A percentile compares a stretch with the other conserved stretches of the same genome.
phyloP scores from a whole-genome alignment of 2,888 invertebrate species.

The Sesia bembeciformis region DNA sequence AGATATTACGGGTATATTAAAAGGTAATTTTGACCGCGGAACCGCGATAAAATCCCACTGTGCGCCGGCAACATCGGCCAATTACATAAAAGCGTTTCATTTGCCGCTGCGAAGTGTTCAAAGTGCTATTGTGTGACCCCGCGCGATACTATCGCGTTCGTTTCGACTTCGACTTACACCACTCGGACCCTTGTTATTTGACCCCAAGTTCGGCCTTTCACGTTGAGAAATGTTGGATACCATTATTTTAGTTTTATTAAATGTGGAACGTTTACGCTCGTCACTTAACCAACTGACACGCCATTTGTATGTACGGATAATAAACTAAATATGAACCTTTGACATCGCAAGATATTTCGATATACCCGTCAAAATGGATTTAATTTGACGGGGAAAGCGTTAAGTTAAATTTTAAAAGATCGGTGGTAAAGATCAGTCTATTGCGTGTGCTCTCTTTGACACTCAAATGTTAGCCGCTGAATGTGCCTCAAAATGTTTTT shows the following conservation, averaged over 20 bases:
- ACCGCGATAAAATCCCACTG: conserved; percentile 14
- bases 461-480: no score
- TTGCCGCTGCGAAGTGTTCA: conserved; percentile 49
- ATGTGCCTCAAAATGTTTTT: no score
- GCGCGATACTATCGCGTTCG: conserved; percentile 36
- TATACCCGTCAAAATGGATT: no score
- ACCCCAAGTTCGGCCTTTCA: neutral
- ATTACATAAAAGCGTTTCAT: conserved; percentile 57
- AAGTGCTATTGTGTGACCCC: conserved; percentile 59
- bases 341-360: no score
- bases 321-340: no score
- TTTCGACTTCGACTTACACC: neutral
- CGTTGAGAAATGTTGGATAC: neutral
- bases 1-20: conserved; percentile 1
- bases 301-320: no score
- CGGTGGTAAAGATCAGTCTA: no score
- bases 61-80: conserved; percentile 35
- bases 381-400: no score
- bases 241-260: conserved; percentile 2
- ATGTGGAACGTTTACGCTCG: no score
- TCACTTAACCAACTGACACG: no score
- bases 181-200: neutral
- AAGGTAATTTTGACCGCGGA: conserved; percentile 3
- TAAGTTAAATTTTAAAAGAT: no score
- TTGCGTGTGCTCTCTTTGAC: no score